These are phyloP conservation scores for Trogon surrucura DNA, from an alignment of 2,113 vertebrate species.

Conservation along the genomic window DNA sequence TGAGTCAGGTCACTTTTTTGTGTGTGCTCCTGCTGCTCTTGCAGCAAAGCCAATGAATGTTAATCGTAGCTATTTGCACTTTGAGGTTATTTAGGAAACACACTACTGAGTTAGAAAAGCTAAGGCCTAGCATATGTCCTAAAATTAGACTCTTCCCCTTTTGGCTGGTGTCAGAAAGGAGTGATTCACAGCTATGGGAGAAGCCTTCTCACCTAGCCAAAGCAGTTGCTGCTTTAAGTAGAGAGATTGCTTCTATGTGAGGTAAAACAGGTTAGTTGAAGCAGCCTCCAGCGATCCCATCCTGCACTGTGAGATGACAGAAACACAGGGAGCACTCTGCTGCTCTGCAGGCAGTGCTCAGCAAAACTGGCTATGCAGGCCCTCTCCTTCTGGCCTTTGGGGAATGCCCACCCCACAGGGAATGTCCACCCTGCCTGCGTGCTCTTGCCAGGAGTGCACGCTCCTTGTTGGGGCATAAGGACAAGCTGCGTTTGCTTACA, in stretches of 20 bases:
- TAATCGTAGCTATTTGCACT: background rate
- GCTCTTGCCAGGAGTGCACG: background rate
- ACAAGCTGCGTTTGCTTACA: background rate
- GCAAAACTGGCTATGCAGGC: background rate
- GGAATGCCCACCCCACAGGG: background rate
- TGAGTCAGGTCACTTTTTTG: background rate
- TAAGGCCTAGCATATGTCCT: background rate
- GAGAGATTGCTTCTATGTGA: background rate
- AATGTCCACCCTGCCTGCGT: rapidly evolving
- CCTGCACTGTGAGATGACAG: background rate
- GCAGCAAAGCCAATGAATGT: background rate
- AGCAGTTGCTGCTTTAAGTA: background rate
- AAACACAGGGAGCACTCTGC: background rate
- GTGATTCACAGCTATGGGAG: background rate
- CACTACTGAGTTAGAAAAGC: background rate
- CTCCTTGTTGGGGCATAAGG: background rate
- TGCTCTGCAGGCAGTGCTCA: background rate
- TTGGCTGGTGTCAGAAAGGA: background rate
- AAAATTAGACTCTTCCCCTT: conserved; percentile 1
- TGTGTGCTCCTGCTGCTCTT: background rate
- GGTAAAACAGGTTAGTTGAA: background rate
- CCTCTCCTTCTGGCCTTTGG: background rate
- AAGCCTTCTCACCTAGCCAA: background rate
- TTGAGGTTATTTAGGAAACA: conserved; percentile 22
- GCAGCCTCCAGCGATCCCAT: rapidly evolving